Conservation (phyloP, 2,888 invertebrate genomes). For the Plemyria rubiginata region DNA sequence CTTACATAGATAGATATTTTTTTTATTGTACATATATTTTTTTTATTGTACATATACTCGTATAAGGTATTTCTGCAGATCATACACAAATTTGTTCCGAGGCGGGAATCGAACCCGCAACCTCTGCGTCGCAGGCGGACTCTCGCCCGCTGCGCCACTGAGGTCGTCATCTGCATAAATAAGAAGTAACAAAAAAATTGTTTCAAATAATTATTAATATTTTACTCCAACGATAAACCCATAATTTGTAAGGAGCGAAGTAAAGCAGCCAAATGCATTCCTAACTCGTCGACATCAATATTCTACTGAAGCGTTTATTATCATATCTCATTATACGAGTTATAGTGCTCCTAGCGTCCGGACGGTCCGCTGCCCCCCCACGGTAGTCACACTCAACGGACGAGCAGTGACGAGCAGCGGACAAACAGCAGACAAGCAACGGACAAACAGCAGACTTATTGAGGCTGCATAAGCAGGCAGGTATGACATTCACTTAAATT, state of each 20-base stretch:
- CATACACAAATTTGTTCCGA: too few relatives aligned
- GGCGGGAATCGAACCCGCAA: too few relatives aligned
- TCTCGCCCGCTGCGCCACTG: too few relatives aligned
- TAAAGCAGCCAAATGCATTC: constrained; percentile 77
- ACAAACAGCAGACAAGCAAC: neutral
- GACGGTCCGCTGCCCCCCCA: constrained; percentile 70
- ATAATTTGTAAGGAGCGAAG: constrained; percentile 59
- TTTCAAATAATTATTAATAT: constrained; percentile 13
- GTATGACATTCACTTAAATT: too few relatives aligned
- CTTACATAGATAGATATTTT: too few relatives aligned
- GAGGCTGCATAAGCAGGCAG: too few relatives aligned
- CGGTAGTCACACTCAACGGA: constrained; percentile 32
- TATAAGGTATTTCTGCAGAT: too few relatives aligned
- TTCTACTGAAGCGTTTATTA: constrained; percentile 83
- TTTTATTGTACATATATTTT: too few relatives aligned
- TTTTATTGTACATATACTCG: too few relatives aligned
- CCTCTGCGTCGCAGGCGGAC: too few relatives aligned
- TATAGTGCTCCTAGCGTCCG: constrained; percentile 78
- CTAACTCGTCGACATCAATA: constrained; percentile 82
- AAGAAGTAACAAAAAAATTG: neutral
- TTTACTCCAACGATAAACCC: constrained; percentile 32
- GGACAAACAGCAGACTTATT: too few relatives aligned
- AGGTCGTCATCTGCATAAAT: too few relatives aligned
- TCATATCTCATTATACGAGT: constrained; percentile 85
- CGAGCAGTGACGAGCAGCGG: constrained; percentile 15